Evolutionary conservation across 1,140 invertebrate species (phyloP).

Genomic region (Bactericera cockerelli): DNA sequence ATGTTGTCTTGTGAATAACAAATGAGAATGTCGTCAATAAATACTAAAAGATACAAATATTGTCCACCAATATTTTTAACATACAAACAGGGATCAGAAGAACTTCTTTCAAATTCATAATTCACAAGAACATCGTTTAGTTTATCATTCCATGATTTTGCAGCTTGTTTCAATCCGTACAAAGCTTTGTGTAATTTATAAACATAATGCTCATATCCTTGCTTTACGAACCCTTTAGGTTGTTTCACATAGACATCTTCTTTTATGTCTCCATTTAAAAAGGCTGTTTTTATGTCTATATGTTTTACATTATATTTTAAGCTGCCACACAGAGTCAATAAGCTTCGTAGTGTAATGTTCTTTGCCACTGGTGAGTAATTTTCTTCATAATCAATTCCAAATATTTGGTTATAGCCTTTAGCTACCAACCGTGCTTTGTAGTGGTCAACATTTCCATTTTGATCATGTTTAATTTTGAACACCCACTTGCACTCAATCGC

Average conservation of each 20-base stretch:
- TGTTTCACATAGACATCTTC: conserved; percentile 30
- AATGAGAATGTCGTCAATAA: background rate
- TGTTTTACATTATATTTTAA: conserved; percentile 26
- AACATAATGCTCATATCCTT: conserved; percentile 17
- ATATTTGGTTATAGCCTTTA: conserved; percentile 23
- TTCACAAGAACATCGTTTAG: background rate
- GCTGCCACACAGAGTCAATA: conserved; percentile 14
- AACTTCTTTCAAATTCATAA: background rate
- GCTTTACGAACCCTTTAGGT: conserved; percentile 26
- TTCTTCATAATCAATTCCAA: conserved; percentile 24
- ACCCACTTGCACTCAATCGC: conserved; percentile 28
- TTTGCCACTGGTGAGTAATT: conserved; percentile 21
- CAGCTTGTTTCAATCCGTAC: conserved; percentile 32
- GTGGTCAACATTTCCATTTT: conserved; percentile 20
- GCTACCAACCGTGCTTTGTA: conserved; percentile 30
- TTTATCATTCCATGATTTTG: conserved; percentile 28
- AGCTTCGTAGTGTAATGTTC: conserved; percentile 11
- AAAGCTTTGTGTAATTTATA: conserved; percentile 27
- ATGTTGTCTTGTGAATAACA: background rate
- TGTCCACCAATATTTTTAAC: background rate
- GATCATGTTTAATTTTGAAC: conserved; percentile 26
- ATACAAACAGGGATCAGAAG: background rate
- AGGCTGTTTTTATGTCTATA: background rate
- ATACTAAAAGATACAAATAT: background rate
- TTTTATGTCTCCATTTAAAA: conserved; percentile 26